These are phyloP conservation scores for Drosophila pseudoananassae DNA, from an alignment of 1,140 invertebrate genomes.

Conservation along the genomic window DNA sequence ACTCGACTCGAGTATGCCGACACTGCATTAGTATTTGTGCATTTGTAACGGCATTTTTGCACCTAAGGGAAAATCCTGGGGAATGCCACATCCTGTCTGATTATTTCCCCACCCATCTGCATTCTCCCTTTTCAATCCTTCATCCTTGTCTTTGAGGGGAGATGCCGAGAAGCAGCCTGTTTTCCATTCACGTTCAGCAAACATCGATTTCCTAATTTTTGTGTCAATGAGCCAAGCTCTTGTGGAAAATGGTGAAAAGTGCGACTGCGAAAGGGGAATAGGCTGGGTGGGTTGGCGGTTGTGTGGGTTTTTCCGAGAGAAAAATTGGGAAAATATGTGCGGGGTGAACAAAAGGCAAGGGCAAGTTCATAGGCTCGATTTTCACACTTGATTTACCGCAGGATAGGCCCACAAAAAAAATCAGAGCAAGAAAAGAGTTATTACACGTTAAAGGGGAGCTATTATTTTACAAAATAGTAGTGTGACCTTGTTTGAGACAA, in stretches of 20 bases:
- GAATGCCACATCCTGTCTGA: constrained; percentile 20
- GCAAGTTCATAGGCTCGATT: constrained; percentile 63
- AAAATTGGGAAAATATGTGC: constrained; percentile 6
- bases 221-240: constrained; percentile 38
- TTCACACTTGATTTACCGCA: constrained; percentile 69
- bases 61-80: constrained; percentile 9
- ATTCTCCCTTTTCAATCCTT: not conserved
- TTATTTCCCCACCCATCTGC: constrained; percentile 7
- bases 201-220: constrained; percentile 64
- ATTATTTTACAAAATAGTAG: no score
- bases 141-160: not conserved
- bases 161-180: not conserved
- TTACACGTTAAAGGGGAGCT: not conserved
- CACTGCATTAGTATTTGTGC: constrained; percentile 1
- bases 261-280: not conserved
- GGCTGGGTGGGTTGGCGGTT: no score
- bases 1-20: constrained; percentile 29
- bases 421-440: not conserved
- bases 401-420: constrained; percentile 5
- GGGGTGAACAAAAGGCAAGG: constrained; percentile 27
- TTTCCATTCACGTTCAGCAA: constrained; percentile 45
- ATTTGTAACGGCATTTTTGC: constrained; percentile 10
- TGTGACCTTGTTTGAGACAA: no score
- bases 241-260: not conserved
- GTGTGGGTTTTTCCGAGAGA: not conserved